A percentile compares a stretch with the other conserved stretches of the same genome.
Evolutionary conservation across 2,797 vertebrate genomes (phyloP).

Genomic region (Meriones psammophilus): DNA sequence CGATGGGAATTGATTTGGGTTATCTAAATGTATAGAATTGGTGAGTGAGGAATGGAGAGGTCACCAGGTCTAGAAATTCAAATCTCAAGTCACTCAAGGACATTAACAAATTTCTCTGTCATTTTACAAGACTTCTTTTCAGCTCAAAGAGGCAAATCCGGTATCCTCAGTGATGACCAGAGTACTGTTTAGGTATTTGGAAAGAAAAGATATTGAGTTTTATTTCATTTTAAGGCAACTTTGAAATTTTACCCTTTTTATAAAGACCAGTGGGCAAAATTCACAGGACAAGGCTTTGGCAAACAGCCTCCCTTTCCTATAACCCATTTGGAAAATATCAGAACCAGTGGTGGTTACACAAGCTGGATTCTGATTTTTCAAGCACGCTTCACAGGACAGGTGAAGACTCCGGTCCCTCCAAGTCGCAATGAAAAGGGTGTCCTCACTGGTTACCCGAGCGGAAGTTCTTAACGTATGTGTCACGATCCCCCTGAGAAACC

Average conservation of each 20-base stretch:
- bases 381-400: background rate
- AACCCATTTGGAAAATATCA: slow-evolving; percentile 51
- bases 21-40: slow-evolving; percentile 79
- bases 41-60: background rate
- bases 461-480: no score
- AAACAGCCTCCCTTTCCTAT: background rate
- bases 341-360: background rate
- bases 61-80: slow-evolving; percentile 58
- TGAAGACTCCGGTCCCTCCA: slow-evolving; percentile 25
- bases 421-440: background rate
- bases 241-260: slow-evolving; percentile 10
- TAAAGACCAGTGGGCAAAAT: slow-evolving; percentile 6
- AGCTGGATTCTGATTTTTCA: slow-evolving; percentile 16
- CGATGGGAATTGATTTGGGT: slow-evolving; percentile 71
- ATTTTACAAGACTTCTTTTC: slow-evolving; percentile 33
- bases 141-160: background rate
- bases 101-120: background rate
- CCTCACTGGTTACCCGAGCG: background rate
- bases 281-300: background rate
- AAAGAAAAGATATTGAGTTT: slow-evolving; percentile 8
- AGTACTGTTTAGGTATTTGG: background rate
- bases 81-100: slow-evolving; percentile 62
- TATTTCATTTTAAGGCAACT: slow-evolving; percentile 17
- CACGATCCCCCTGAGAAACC: no score
- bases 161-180: background rate